A percentile compares a stretch with the other conserved stretches of the same genome.
Conservation (phyloP, 2,113 vertebrate genomes). For the Uropsilus gracilis region DNA sequence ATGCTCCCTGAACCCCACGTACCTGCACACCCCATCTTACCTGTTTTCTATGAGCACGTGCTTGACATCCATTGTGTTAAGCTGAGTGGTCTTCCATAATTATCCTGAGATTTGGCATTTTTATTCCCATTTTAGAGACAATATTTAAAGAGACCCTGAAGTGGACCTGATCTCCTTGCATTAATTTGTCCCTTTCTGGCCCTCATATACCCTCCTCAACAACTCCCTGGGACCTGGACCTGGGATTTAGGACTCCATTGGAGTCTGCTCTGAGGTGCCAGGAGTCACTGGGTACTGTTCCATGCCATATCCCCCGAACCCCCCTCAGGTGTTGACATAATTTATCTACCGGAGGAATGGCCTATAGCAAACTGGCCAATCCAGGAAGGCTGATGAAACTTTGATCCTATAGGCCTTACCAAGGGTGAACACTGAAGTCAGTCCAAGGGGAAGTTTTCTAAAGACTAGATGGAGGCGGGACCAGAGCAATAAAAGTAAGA, state of each 20-base stretch:
- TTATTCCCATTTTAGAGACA: neutral
- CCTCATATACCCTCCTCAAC: neutral
- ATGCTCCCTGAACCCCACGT: neutral
- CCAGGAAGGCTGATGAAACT: slow-evolving; percentile 33
- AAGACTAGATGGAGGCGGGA: neutral
- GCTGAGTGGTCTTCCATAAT: neutral
- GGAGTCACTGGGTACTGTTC: slow-evolving; percentile 60
- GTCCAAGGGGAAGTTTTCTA: neutral
- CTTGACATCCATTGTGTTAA: neutral
- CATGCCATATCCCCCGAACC: too few species aligned
- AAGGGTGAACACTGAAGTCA: neutral
- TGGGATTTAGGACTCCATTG: neutral
- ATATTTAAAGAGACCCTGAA: neutral
- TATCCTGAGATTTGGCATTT: neutral
- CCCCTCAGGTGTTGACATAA: slow-evolving; percentile 44
- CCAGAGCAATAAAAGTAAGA: neutral
- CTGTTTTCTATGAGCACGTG: neutral
- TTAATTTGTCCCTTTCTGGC: neutral
- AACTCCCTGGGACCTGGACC: neutral
- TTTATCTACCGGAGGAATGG: slow-evolving; percentile 65
- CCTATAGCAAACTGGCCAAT: slow-evolving; percentile 55
- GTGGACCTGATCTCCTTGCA: neutral
- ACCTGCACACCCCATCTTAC: neutral
- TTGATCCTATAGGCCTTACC: slow-evolving; percentile 53
- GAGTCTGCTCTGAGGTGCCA: neutral